Conservation (phyloP, 1,140 invertebrate species). For the Galleria mellonella region DNA sequence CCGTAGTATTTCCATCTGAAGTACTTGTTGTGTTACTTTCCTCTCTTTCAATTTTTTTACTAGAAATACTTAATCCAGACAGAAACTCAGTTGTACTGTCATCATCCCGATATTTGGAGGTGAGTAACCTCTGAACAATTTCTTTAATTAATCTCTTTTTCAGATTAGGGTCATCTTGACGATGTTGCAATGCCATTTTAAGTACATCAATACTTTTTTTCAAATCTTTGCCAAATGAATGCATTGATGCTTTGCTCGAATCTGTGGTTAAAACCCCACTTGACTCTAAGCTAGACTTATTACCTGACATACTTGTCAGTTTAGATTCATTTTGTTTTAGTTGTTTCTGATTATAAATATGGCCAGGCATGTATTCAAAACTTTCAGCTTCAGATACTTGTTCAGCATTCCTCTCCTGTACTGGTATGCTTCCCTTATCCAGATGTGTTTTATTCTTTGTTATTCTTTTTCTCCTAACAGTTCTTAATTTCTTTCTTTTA, state of each 20-base stretch:
- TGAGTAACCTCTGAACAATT: slow-evolving; percentile 53
- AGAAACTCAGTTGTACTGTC: slow-evolving; percentile 52
- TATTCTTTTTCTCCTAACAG: slow-evolving; percentile 24
- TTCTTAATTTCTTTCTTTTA: slow-evolving; percentile 34
- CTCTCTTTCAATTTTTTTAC: slow-evolving; percentile 31
- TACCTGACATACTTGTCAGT: slow-evolving; percentile 28
- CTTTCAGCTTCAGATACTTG: slow-evolving; percentile 65
- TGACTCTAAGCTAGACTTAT: slow-evolving; percentile 64
- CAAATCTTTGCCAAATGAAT: slow-evolving; percentile 60
- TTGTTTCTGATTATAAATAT: slow-evolving; percentile 63
- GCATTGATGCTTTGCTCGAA: slow-evolving; percentile 52
- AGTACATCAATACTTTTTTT: slow-evolving; percentile 57
- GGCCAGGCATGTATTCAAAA: slow-evolving; percentile 72
- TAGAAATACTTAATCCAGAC: slow-evolving; percentile 49
- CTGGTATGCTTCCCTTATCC: slow-evolving; percentile 24
- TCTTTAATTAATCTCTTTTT: slow-evolving; percentile 63
- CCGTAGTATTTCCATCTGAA: slow-evolving; percentile 45
- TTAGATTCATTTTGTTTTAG: slow-evolving; percentile 22
- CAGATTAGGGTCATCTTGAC: slow-evolving; percentile 40
- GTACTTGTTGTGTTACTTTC: slow-evolving; percentile 43
- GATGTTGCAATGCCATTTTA: slow-evolving; percentile 38
- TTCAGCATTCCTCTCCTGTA: slow-evolving; percentile 41
- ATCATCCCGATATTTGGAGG: slow-evolving; percentile 56
- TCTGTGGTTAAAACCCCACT: slow-evolving; percentile 51
- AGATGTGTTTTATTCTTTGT: slow-evolving; percentile 18